Evolutionary conservation across 2,888 invertebrate species (phyloP), one percentile per base, ranked within the genome.

Genomic region (Drosophila leonis): DNA sequence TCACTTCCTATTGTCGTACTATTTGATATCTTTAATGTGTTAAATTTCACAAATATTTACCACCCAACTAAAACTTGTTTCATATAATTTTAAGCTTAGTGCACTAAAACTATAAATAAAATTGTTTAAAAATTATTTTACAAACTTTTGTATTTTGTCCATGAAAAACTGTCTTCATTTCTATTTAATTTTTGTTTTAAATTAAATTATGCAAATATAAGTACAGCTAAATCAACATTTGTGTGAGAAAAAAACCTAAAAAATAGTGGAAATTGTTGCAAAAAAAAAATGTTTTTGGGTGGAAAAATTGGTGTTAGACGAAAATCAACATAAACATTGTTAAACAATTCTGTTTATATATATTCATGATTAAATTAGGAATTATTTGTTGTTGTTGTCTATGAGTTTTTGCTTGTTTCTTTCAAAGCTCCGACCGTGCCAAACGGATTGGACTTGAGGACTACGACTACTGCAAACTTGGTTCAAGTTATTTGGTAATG

Each of bases 391-490:
- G 59, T 68, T 33, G 24, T 42, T 63, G 31, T 64, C 18, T 64
- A 20, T 49, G 49, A 33, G 49, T 33, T 31, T 10, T 18, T 33
- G 31, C 13, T 3, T 33, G 31, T 13, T 31, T 49, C 13, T 33
- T 18, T 29, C 13, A 10, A 42, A 46, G 65, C 54, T 51, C 9
- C 29, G 46, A 54, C 20, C 48, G 18, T 18, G 64, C 24, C 54
- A 20, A 54, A 39, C 31, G 39, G 37, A 20, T 64, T 65, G 82
- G 65, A 75, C 69, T 61, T 48, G n/a, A 68, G 71, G 49, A 73
- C 83, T 75, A 79, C 75, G 67, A 79, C 86, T 88, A 68, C 81
- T 76, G 59, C 64, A 83, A 88, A 83, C 83, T 83, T 86, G 87
- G 74, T 46, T 77, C 72, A 83, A 88, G 83, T 86, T 88, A 59